phyloP scores from a whole-genome alignment of 2,797 vertebrate species.

The Podargus strigoides region DNA sequence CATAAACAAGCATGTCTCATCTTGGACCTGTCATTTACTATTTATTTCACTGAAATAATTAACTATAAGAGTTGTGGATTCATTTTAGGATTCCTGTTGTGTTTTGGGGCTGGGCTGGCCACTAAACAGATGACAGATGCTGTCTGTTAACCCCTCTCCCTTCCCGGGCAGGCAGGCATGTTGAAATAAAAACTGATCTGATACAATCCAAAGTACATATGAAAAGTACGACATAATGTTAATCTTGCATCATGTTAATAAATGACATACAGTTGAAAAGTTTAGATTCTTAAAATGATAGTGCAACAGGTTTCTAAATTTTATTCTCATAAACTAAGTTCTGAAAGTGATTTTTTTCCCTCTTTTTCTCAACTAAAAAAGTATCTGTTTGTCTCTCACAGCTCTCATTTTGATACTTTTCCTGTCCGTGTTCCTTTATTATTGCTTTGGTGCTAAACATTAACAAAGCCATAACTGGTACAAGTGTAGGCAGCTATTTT shows the following conservation, averaged over 20 bases:
- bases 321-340: background rate
- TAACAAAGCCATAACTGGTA: background rate
- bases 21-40: background rate
- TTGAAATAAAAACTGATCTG: background rate
- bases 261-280: background rate
- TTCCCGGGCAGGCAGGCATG: no score
- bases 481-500: background rate
- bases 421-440: background rate
- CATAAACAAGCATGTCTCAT: background rate
- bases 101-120: no score
- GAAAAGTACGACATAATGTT: background rate
- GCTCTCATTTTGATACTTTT: background rate
- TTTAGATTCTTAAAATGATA: background rate
- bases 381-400: background rate
- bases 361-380: background rate
- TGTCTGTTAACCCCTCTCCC: no score
- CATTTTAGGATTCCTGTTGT: background rate
- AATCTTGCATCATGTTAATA: background rate
- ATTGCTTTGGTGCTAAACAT: background rate
- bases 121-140: no score
- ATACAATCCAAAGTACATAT: background rate
- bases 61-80: background rate
- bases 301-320: background rate
- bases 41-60: background rate
- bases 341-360: background rate